Evolutionary conservation across 2,113 vertebrate genomes (phyloP).

Genomic region (Arothron firmamentum): DNA sequence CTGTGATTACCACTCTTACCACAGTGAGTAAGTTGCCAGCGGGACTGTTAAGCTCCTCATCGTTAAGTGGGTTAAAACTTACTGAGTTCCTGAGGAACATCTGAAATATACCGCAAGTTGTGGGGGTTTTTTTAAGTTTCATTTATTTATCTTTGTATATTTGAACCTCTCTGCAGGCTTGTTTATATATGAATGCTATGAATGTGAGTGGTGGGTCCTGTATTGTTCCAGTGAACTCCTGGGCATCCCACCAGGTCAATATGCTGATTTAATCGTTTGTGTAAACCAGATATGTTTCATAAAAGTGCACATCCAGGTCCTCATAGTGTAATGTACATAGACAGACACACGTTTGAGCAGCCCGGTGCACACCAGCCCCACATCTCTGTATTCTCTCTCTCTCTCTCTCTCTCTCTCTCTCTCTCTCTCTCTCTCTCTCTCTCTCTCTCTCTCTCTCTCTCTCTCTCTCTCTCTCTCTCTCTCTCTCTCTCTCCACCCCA

Average conservation of each 20-base stretch:
- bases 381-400: background rate
- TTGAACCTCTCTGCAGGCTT: background rate
- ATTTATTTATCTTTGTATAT: conserved; percentile 1
- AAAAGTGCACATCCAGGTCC: background rate
- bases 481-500: conserved; percentile 13
- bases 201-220: background rate
- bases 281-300: conserved; percentile 5
- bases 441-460: background rate
- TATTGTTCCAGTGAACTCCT: background rate
- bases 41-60: conserved; percentile 27
- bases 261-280: conserved; percentile 22
- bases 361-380: conserved; percentile 30
- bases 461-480: too few species aligned
- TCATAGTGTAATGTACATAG: conserved; percentile 8
- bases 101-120: conserved; percentile 15
- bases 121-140: too few species aligned
- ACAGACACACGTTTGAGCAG: conserved; percentile 16
- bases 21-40: conserved; percentile 19
- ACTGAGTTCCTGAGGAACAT: conserved; percentile 21
- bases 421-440: too few species aligned
- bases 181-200: background rate
- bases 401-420: background rate
- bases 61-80: conserved; percentile 28
- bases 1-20: conserved; percentile 39
- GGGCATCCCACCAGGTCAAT: conserved; percentile 1